These are phyloP conservation scores for Drosophila merina DNA, from an alignment of 2,888 invertebrate genomes.

Conservation along the genomic window DNA sequence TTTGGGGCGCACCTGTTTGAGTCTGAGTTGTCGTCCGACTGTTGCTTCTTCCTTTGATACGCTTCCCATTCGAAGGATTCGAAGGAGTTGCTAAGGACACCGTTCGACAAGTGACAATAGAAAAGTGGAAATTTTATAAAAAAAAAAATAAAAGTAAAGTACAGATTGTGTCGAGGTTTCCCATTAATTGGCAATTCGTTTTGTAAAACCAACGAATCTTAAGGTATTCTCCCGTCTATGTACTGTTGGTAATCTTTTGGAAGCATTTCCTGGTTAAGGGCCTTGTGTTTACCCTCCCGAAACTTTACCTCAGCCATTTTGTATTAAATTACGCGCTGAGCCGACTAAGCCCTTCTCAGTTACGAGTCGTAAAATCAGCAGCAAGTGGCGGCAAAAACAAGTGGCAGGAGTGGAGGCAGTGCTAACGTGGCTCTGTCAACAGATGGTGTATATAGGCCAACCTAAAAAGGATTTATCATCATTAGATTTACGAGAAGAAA, in stretches of 20 bases:
- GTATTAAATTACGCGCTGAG: slow-evolving; percentile 74
- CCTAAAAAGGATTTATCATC: slow-evolving; percentile 41
- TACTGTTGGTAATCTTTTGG: neutral
- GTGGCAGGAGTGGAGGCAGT: slow-evolving; percentile 7
- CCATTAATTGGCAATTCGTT: neutral
- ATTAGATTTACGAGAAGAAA: slow-evolving; percentile 43
- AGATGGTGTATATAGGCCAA: slow-evolving; percentile 23
- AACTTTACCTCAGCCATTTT: slow-evolving; percentile 32
- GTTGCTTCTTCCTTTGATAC: slow-evolving; percentile 8
- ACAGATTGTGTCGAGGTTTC: neutral
- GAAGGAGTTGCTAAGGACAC: slow-evolving; percentile 16
- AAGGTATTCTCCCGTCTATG: neutral
- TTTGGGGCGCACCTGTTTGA: slow-evolving; percentile 67
- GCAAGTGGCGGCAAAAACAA: slow-evolving; percentile 8
- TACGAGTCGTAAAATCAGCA: slow-evolving; percentile 50
- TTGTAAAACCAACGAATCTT: neutral
- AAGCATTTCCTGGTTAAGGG: neutral
- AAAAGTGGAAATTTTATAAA: neutral
- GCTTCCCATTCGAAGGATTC: neutral
- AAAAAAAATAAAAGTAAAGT: neutral
- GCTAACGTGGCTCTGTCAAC: slow-evolving; percentile 49
- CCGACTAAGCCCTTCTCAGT: slow-evolving; percentile 65
- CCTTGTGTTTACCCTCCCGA: slow-evolving; percentile 4
- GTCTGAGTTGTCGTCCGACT: slow-evolving; percentile 30
- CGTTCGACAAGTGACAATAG: neutral